These are phyloP conservation scores for Rhinoderma darwinii DNA, from an alignment of 2,113 vertebrate species.

Conservation along the genomic window DNA sequence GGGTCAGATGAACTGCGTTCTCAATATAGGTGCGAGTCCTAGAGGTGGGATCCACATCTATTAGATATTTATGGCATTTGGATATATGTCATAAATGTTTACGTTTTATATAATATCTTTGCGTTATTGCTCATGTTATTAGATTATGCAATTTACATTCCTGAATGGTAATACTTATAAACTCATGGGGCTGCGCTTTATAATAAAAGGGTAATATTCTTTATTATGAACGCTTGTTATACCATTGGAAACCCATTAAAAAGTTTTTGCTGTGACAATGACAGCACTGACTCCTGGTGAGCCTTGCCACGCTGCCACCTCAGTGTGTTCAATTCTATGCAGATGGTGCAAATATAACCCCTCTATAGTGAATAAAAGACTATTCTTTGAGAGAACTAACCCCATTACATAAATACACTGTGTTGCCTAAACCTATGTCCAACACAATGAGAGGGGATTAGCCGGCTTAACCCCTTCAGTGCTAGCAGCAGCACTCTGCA, in stretches of 20 bases:
- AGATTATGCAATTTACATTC: background rate
- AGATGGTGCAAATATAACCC: constrained; percentile 23
- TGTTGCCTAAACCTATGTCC: constrained; percentile 31
- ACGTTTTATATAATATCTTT: too few species aligned
- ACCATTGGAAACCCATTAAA: background rate
- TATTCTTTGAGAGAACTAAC: constrained; percentile 42
- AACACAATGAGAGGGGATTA: constrained; percentile 41
- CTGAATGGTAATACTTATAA: background rate
- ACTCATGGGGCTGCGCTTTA: background rate
- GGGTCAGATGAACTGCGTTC: too few species aligned
- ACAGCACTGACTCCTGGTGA: background rate
- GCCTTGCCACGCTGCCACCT: background rate
- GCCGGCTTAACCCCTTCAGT: constrained; percentile 34
- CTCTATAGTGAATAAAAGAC: constrained; percentile 39
- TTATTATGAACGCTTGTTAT: background rate
- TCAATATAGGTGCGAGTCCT: too few species aligned
- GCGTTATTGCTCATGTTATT: background rate
- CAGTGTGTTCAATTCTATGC: constrained; percentile 19
- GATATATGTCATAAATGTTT: too few species aligned
- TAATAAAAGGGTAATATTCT: background rate
- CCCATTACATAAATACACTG: constrained; percentile 54
- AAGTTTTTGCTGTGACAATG: background rate
- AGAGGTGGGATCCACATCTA: too few species aligned
- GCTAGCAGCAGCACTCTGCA: background rate
- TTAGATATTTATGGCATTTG: too few species aligned